phyloP scores from a whole-genome alignment of 2,888 invertebrate genomes.

The Agrotis ipsilon region DNA sequence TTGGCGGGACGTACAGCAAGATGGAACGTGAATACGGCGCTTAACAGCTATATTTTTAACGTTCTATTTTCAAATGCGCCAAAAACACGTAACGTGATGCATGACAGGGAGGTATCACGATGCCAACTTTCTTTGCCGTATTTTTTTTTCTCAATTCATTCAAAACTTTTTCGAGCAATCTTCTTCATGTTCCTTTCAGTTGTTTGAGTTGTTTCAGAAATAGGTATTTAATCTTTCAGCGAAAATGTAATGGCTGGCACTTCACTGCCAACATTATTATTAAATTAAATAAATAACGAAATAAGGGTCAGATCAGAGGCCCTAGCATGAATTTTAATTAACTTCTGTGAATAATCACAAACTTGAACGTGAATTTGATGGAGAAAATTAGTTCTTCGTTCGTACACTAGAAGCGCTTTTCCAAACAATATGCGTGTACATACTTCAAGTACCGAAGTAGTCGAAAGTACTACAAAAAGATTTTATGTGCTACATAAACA shows the following conservation, averaged over 20 bases:
- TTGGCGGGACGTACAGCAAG: too few relatives aligned
- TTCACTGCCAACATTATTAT: too few relatives aligned
- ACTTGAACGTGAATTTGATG: too few relatives aligned
- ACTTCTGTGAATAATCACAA: too few relatives aligned
- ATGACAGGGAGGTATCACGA: slow-evolving; percentile 33
- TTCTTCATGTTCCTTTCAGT: background rate
- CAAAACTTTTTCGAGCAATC: background rate
- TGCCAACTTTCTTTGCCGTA: slow-evolving; percentile 51
- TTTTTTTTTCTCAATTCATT: slow-evolving; percentile 5
- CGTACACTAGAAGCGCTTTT: too few relatives aligned
- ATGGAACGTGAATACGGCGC: too few relatives aligned
- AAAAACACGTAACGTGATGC: slow-evolving; percentile 53
- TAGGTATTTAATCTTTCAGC: background rate
- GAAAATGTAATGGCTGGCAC: background rate
- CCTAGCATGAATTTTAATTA: too few relatives aligned
- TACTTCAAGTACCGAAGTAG: too few relatives aligned
- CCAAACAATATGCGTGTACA: too few relatives aligned
- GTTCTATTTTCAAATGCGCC: slow-evolving; percentile 63
- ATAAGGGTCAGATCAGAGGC: too few relatives aligned
- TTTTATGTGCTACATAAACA: slow-evolving; percentile 30
- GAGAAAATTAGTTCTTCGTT: too few relatives aligned
- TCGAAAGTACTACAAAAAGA: slow-evolving; percentile 30
- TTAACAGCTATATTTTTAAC: slow-evolving; percentile 44
- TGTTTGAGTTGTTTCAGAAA: slow-evolving; percentile 2
- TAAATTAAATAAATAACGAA: too few relatives aligned